Conservation (phyloP, 2,113 vertebrate species). For the Morone chrysops region DNA sequence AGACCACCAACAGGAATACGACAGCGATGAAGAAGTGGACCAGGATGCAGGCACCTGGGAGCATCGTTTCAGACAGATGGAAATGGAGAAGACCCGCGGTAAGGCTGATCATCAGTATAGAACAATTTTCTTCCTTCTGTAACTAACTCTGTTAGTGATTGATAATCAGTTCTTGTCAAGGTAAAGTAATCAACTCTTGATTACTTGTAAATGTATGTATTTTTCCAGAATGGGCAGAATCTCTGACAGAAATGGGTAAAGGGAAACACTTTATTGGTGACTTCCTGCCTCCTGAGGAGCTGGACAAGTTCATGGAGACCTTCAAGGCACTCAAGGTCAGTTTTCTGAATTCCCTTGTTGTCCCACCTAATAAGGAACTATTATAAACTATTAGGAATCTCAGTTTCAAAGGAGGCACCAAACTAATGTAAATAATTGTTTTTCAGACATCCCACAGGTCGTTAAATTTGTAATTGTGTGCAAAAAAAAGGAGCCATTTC, state of each 20-base stretch:
- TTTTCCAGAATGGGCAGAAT: constrained; percentile 95
- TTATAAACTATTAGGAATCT: background rate
- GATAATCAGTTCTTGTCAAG: background rate
- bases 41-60: constrained; percentile 93
- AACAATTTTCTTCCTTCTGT: background rate
- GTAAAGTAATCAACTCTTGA: background rate
- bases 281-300: constrained; percentile 95
- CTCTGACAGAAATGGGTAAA: constrained; percentile 97
- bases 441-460: background rate
- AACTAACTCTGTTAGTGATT: background rate
- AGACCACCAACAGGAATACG: constrained; percentile 95
- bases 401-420: background rate
- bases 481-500: background rate
- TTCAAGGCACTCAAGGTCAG: constrained; percentile 97
- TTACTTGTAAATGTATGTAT: constrained; percentile 16
- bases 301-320: constrained; percentile 99
- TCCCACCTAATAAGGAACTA: background rate
- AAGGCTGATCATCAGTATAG: background rate
- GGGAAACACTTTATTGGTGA: constrained; percentile 99
- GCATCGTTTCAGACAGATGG: constrained; percentile 95
- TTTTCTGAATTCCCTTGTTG: constrained; percentile 5
- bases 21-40: constrained; percentile 97
- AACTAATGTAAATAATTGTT: background rate
- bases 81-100: constrained; percentile 98
- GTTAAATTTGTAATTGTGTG: background rate